These are phyloP conservation scores for Reticulitermes lucifugus DNA, from an alignment of 2,888 invertebrate species.

Conservation along the genomic window DNA sequence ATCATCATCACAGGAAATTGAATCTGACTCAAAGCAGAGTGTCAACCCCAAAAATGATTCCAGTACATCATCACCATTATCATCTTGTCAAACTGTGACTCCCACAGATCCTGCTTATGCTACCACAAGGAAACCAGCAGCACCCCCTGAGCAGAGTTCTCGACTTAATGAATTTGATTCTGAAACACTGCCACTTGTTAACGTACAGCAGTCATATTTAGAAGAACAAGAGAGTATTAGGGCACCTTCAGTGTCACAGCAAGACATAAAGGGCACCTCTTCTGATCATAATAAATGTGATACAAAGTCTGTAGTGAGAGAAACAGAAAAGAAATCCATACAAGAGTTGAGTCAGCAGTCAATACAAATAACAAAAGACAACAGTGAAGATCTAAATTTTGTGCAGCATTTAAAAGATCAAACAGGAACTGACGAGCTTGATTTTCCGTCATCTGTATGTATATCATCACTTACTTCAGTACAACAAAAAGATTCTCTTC, in stretches of 20 bases:
- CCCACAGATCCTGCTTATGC: background rate
- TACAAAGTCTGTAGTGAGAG: background rate
- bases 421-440: background rate
- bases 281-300: background rate
- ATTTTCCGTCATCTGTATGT: background rate
- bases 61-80: constrained; percentile 19
- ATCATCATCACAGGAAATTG: constrained; percentile 48
- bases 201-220: background rate
- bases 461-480: background rate
- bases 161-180: background rate
- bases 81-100: constrained; percentile 25
- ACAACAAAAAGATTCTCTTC: background rate
- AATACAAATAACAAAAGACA: background rate
- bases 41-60: constrained; percentile 13
- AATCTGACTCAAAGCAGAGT: constrained; percentile 48
- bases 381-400: background rate
- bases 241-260: background rate
- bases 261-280: constrained; percentile 5
- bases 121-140: background rate
- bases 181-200: background rate
- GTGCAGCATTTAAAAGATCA: constrained; percentile 18
- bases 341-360: background rate
- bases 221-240: background rate
- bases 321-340: background rate
- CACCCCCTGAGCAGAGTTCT: constrained; percentile 17